A percentile compares a stretch with the other conserved stretches of the same genome.
These are phyloP conservation scores for Tetragonisca angustula DNA, from an alignment of 2,888 invertebrate species.

Conservation along the genomic window DNA sequence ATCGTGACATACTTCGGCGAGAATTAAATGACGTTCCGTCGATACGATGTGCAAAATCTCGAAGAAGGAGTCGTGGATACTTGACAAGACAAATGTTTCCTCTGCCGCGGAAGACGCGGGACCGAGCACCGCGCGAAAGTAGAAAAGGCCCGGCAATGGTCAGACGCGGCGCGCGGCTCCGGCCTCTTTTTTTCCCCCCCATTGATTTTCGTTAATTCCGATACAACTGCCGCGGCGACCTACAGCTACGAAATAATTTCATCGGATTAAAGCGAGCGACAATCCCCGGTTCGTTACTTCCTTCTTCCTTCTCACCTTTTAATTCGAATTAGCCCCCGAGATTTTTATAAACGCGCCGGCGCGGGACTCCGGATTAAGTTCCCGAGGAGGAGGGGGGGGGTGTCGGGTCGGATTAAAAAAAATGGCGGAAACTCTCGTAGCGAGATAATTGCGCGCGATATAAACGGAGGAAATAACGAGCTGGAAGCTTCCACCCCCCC, in stretches of 20 bases:
- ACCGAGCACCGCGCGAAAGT: slow-evolving; percentile 29
- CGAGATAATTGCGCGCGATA: background rate
- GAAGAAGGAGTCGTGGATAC: too few species aligned
- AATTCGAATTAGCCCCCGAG: background rate
- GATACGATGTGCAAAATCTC: too few species aligned
- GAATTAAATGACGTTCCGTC: too few species aligned
- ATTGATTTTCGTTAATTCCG: slow-evolving; percentile 13
- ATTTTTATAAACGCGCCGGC: background rate
- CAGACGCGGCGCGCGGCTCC: slow-evolving; percentile 29
- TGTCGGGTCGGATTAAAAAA: background rate
- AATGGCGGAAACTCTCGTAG: background rate
- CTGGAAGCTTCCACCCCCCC: too few species aligned
- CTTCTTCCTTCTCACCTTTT: background rate
- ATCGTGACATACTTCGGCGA: too few species aligned
- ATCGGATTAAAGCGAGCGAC: background rate
- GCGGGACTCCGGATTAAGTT: background rate
- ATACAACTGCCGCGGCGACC: background rate
- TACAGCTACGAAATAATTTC: slow-evolving; percentile 6
- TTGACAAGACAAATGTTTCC: background rate
- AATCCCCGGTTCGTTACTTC: too few species aligned
- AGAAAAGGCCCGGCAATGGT: slow-evolving; percentile 41
- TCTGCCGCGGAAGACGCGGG: background rate
- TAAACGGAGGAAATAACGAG: background rate
- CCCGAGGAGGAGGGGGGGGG: too few species aligned
- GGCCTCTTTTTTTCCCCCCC: background rate